Conservation (phyloP, 2,113 vertebrate species). For the Forbesichthys papilliferus region DNA sequence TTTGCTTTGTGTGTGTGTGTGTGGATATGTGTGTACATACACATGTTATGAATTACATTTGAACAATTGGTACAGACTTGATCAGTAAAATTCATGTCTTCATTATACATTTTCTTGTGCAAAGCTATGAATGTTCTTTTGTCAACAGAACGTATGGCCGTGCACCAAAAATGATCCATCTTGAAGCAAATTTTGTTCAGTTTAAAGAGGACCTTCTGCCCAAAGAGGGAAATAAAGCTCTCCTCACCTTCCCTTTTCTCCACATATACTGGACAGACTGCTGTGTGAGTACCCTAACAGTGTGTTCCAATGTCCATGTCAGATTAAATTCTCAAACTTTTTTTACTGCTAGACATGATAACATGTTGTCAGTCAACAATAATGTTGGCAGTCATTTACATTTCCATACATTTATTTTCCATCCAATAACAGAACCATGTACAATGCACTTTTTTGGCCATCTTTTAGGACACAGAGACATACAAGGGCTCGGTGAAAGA, state of each 20-base stretch:
- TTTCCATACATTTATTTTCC: neutral
- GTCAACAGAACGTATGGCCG: constrained; percentile 89
- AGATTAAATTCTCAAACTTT: too few relatives aligned
- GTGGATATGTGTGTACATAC: too few relatives aligned
- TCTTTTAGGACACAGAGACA: constrained; percentile 87
- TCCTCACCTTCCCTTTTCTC: constrained; percentile 97
- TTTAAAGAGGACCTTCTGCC: constrained; percentile 98
- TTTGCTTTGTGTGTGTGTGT: too few relatives aligned
- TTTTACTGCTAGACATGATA: too few relatives aligned
- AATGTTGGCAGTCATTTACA: too few relatives aligned
- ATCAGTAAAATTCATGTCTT: neutral
- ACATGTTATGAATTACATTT: too few relatives aligned
- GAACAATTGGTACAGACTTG: neutral
- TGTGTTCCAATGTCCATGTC: neutral
- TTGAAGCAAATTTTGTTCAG: constrained; percentile 98
- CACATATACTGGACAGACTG: constrained; percentile 99
- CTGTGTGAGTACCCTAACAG: constrained; percentile 84
- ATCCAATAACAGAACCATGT: neutral
- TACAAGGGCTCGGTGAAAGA: constrained; percentile 95
- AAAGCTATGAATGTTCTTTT: constrained; percentile 7
- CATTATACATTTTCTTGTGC: neutral
- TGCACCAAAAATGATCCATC: constrained; percentile 97
- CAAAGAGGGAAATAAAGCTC: constrained; percentile 95
- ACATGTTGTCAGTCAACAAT: too few relatives aligned
- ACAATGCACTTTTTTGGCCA: neutral